A percentile compares a stretch with the other conserved stretches of the same genome.
Evolutionary conservation across 2,797 vertebrate genomes (phyloP).

Genomic region (Sebastes trivittatus): DNA sequence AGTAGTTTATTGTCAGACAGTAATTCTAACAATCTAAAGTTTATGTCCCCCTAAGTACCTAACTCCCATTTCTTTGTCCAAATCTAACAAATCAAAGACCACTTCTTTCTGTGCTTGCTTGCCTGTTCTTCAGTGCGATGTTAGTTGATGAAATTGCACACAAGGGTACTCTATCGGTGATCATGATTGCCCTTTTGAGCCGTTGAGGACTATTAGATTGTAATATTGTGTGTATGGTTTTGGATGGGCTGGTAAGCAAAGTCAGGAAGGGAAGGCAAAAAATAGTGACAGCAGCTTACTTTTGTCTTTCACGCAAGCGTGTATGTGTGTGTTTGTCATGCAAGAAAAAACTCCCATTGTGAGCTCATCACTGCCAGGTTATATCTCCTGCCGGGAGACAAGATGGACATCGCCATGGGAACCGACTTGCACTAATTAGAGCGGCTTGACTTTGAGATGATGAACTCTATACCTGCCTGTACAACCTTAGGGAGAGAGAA

Average conservation of each 20-base stretch:
- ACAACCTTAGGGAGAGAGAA: conserved; percentile 38
- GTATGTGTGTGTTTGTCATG: not conserved
- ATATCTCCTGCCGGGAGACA: conserved; percentile 52
- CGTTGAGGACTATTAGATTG: not conserved
- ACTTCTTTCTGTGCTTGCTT: not conserved
- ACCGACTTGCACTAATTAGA: conserved; percentile 63
- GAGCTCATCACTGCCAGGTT: conserved; percentile 1
- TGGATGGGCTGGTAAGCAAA: not conserved
- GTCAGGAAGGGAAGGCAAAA: not conserved
- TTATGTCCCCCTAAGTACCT: not conserved
- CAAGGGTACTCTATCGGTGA: not conserved
- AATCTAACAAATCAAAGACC: not conserved
- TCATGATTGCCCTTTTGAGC: not conserved
- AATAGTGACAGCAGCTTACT: not conserved
- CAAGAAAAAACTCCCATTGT: conserved; percentile 2
- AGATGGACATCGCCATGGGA: conserved; percentile 63
- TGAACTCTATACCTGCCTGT: conserved; percentile 50
- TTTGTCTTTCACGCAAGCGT: not conserved
- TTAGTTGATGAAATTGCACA: not conserved
- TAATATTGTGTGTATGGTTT: not conserved
- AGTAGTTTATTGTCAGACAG: not conserved
- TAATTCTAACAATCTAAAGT: not conserved
- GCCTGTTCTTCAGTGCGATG: not conserved
- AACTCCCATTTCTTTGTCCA: not conserved
- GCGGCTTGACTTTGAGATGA: conserved; percentile 58